Conservation (phyloP, 2,113 vertebrate genomes). For the Struthidea cinerea region DNA sequence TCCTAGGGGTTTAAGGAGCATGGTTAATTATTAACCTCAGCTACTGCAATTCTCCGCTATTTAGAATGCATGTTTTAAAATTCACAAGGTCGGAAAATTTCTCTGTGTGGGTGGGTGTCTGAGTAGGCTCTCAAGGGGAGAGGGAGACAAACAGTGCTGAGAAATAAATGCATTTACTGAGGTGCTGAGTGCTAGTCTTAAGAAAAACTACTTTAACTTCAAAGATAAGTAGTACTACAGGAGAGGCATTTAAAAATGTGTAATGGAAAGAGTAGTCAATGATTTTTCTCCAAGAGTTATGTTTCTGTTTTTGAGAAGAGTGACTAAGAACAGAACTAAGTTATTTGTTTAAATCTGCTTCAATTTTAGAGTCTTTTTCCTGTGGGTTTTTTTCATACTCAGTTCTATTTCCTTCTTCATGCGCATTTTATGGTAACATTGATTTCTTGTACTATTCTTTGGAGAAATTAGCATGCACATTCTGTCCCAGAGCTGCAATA, state of each 20-base stretch:
- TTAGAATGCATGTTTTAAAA: slow-evolving; percentile 20
- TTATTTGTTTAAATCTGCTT: neutral
- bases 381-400: neutral
- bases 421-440: neutral
- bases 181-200: neutral
- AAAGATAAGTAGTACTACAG: neutral
- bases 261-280: neutral
- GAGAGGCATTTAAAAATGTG: neutral
- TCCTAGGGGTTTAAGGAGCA: neutral
- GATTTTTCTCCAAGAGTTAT: neutral
- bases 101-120: neutral
- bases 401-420: neutral
- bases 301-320: neutral
- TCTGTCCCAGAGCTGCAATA: neutral
- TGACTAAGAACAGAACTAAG: neutral
- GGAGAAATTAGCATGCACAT: neutral
- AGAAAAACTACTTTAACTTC: neutral
- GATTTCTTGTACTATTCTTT: neutral
- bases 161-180: neutral
- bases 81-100: slow-evolving; percentile 31
- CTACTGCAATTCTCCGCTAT: neutral
- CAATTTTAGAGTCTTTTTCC: neutral
- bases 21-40: slow-evolving; percentile 28
- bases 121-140: neutral
- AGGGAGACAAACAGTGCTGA: neutral